These are phyloP conservation scores for Rattus rattus DNA, from an alignment of 2,113 vertebrate species.

Conservation along the genomic window DNA sequence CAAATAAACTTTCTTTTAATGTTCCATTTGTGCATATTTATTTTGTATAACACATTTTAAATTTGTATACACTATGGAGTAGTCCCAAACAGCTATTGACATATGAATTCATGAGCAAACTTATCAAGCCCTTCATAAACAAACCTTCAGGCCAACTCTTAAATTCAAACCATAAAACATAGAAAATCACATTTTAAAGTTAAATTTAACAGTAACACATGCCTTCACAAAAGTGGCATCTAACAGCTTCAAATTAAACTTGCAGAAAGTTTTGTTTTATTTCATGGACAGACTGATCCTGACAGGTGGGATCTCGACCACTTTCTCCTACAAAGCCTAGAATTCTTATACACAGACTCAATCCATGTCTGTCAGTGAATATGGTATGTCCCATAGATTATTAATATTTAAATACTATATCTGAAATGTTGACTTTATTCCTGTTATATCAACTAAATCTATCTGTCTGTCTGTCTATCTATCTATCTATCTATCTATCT, in stretches of 20 bases:
- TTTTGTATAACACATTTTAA: background rate
- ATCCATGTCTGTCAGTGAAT: background rate
- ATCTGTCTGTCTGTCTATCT: too few relatives aligned
- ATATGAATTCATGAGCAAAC: background rate
- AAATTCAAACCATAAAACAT: background rate
- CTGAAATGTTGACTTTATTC: conserved; percentile 14
- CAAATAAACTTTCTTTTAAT: background rate
- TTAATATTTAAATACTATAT: conserved; percentile 12
- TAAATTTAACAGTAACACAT: background rate
- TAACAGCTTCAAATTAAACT: background rate
- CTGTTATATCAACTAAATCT: background rate
- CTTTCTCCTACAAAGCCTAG: background rate
- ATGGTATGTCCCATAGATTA: background rate
- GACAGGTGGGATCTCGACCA: too few relatives aligned
- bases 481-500: background rate
- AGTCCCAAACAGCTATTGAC: background rate
- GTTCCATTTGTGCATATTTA: background rate
- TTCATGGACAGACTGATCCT: background rate
- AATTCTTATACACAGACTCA: background rate
- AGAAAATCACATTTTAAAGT: conserved; percentile 29
- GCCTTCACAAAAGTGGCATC: conserved; percentile 13
- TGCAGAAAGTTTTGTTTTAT: background rate
- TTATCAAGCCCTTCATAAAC: background rate
- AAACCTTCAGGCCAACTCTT: background rate
- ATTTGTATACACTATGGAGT: background rate